Evolutionary conservation across 2,113 vertebrate species (phyloP).

Genomic region (Thamnophis sirtalis): DNA sequence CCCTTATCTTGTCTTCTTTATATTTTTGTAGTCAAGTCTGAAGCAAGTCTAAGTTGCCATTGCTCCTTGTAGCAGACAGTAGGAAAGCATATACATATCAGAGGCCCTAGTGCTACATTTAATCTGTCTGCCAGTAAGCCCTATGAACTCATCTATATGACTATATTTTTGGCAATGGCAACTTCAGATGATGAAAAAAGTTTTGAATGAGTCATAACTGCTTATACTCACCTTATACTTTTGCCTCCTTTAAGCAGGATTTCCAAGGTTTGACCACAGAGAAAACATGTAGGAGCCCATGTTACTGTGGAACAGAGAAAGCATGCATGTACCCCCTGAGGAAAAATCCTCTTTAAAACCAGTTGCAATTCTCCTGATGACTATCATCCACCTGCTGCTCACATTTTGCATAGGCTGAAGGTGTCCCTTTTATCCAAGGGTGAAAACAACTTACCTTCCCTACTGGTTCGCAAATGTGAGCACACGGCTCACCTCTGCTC

Average conservation of each 20-base stretch:
- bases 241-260: neutral
- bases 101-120: neutral
- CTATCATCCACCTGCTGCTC: neutral
- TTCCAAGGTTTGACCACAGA: neutral
- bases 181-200: neutral
- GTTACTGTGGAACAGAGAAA: neutral
- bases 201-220: neutral
- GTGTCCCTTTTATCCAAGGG: neutral
- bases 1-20: neutral
- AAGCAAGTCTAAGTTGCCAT: neutral
- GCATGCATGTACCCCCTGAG: neutral
- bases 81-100: neutral
- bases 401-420: neutral
- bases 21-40: neutral
- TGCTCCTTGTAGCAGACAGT: neutral
- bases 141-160: neutral
- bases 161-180: neutral
- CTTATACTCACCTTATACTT: neutral
- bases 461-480: too few relatives aligned
- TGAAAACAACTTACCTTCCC: too few relatives aligned
- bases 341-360: neutral
- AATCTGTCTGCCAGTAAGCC: neutral
- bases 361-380: neutral
- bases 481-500: too few relatives aligned
- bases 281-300: neutral